Percentiles rank a stretch among this genome's conserved stretches.
Conservation (phyloP, 2,797 vertebrate genomes). For the Cercopithecus mitis region DNA sequence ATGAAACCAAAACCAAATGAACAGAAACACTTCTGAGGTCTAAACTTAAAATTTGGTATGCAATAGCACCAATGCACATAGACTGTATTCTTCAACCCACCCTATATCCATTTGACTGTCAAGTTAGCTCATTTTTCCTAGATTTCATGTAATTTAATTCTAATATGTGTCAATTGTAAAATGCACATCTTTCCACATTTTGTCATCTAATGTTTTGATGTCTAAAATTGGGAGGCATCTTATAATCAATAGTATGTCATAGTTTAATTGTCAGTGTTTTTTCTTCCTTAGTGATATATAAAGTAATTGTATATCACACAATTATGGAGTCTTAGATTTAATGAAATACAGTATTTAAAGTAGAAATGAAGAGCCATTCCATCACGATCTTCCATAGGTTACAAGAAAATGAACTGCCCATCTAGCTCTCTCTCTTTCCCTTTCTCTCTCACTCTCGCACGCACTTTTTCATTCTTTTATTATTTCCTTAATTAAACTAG, state of each 20-base stretch:
- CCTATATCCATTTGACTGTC: neutral
- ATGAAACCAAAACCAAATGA: neutral
- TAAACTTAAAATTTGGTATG: neutral
- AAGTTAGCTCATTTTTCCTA: neutral
- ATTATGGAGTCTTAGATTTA: neutral
- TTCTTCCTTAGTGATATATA: neutral
- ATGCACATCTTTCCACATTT: neutral
- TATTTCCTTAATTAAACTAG: neutral
- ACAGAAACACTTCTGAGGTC: neutral
- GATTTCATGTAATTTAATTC: neutral
- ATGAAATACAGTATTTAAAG: neutral
- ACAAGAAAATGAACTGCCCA: neutral
- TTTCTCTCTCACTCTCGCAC: fast-evolving
- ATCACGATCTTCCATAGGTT: neutral
- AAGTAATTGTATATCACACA: neutral
- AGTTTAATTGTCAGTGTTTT: neutral
- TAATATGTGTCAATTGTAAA: neutral
- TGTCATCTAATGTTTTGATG: neutral
- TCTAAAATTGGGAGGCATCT: neutral
- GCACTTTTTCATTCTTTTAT: neutral
- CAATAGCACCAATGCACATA: neutral
- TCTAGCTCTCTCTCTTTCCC: neutral
- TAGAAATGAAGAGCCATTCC: neutral
- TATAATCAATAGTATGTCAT: neutral
- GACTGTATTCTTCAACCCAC: neutral